Percentiles rank a stretch among this genome's conserved stretches.
Evolutionary conservation across 1,140 invertebrate species (phyloP).

Genomic region (Lepidurus couesii): DNA sequence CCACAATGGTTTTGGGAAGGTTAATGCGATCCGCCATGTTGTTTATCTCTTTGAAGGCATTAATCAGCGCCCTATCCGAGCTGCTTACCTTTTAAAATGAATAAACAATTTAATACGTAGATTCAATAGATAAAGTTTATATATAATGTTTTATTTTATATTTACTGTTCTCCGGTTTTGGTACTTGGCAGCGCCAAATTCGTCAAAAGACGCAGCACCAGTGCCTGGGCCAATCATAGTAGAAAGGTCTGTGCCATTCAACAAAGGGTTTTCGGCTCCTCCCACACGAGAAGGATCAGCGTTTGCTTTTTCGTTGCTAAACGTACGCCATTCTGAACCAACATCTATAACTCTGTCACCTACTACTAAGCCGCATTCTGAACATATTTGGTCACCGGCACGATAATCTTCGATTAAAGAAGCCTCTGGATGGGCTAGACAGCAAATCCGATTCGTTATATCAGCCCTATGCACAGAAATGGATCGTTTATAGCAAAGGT

Average conservation of each 20-base stretch:
- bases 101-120: conserved; percentile 2
- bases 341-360: conserved; percentile 99
- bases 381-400: conserved; percentile 98
- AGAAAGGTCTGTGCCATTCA: conserved; percentile 92
- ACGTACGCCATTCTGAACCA: conserved; percentile 99
- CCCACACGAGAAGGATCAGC: conserved; percentile 99
- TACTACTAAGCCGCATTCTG: conserved; percentile 96
- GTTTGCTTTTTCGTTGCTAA: conserved; percentile 95
- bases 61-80: conserved; percentile 87
- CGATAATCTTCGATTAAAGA: conserved; percentile 94
- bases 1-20: conserved; percentile 88
- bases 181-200: conserved; percentile 84
- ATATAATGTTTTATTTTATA: neutral
- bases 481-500: neutral
- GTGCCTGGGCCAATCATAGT: conserved; percentile 93
- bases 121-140: neutral
- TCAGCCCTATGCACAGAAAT: neutral
- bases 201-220: conserved; percentile 72
- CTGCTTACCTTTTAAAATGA: conserved; percentile 63
- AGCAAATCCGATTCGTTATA: conserved; percentile 54
- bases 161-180: conserved; percentile 78
- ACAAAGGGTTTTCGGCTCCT: conserved; percentile 87
- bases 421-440: conserved; percentile 91
- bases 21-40: conserved; percentile 98
- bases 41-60: conserved; percentile 93